phyloP scores from a whole-genome alignment of 2,113 vertebrate genomes.

The Tichodroma muraria region DNA sequence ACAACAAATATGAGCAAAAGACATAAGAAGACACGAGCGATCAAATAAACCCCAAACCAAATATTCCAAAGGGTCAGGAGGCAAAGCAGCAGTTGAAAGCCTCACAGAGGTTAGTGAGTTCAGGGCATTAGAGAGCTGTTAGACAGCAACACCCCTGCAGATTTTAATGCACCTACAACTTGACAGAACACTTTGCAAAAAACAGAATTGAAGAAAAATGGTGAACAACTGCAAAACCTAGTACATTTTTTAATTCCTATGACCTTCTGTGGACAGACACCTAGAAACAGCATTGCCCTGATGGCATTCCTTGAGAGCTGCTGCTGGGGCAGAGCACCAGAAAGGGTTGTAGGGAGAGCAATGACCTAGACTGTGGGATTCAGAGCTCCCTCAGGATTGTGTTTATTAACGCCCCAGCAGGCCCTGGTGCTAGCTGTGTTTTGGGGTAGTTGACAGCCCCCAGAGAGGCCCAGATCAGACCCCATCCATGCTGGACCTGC shows the following conservation, averaged over 20 bases:
- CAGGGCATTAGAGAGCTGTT: not conserved
- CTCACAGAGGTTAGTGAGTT: not conserved
- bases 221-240: not conserved
- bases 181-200: not conserved
- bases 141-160: not conserved
- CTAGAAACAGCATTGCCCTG: not conserved
- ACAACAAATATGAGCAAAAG: not conserved
- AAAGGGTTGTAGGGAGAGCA: not conserved
- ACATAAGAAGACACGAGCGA: not conserved
- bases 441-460: not conserved
- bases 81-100: not conserved
- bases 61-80: not conserved
- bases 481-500: not conserved
- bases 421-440: not conserved
- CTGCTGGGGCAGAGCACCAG: not conserved
- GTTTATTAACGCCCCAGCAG: not conserved
- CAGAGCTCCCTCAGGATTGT: not conserved
- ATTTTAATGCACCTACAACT: not conserved
- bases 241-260: not conserved
- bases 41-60: not conserved
- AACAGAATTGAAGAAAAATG: not conserved
- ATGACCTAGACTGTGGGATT: not conserved
- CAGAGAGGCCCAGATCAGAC: not conserved
- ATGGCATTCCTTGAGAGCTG: not conserved
- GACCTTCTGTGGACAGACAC: not conserved